Conservation (phyloP, 2,888 invertebrate species). For the Leucophora obtusa region DNA sequence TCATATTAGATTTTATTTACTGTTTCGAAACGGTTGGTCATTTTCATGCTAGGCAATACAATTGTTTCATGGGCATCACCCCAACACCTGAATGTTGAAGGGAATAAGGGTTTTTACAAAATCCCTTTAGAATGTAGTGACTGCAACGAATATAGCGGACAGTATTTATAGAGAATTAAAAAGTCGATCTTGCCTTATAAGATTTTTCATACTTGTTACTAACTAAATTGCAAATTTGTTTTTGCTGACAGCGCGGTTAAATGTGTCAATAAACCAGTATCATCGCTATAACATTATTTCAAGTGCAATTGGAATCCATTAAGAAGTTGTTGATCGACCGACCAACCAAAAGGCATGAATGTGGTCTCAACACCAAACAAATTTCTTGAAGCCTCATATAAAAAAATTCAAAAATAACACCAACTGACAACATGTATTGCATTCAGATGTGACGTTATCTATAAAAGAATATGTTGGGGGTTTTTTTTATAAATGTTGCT, state of each 20-base stretch:
- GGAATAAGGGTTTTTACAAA: too few species aligned
- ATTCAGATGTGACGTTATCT: constrained; percentile 49
- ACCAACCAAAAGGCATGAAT: constrained; percentile 48
- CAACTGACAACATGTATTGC: constrained; percentile 33
- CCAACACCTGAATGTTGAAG: too few species aligned
- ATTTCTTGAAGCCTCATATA: background rate
- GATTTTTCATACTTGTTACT: constrained; percentile 24
- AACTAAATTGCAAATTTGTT: constrained; percentile 17
- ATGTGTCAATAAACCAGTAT: constrained; percentile 58
- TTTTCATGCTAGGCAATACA: too few species aligned
- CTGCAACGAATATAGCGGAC: background rate
- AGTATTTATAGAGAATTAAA: background rate
- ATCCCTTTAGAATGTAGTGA: too few species aligned
- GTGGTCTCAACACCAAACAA: constrained; percentile 48
- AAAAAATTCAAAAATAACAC: background rate
- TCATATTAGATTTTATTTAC: too few species aligned
- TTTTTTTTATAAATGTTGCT: constrained; percentile 13
- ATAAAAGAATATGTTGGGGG: constrained; percentile 12
- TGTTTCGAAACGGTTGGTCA: too few species aligned
- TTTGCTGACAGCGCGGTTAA: constrained; percentile 42
- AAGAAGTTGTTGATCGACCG: constrained; percentile 38
- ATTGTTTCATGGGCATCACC: too few species aligned
- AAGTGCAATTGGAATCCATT: constrained; percentile 63
- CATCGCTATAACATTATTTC: constrained; percentile 52
- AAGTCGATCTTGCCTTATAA: background rate